phyloP scores from a whole-genome alignment of 2,113 vertebrate species.

The Numida meleagris region DNA sequence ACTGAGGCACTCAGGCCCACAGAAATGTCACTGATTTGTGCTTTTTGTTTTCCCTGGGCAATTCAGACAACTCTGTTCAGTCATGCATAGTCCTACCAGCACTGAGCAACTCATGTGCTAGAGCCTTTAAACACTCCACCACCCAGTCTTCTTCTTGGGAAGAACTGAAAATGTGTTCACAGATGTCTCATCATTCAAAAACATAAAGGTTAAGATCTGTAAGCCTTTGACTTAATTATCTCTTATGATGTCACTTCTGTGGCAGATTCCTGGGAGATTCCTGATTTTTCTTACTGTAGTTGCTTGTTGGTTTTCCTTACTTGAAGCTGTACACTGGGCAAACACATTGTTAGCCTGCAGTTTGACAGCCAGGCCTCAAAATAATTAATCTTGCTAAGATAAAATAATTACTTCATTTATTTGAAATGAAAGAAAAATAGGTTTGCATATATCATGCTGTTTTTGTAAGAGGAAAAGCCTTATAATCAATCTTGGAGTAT shows the following conservation, averaged over 20 bases:
- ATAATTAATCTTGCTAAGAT: slow-evolving; percentile 24
- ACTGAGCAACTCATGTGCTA: neutral
- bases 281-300: neutral
- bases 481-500: slow-evolving; percentile 26
- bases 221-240: neutral
- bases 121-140: neutral
- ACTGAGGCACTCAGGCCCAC: neutral
- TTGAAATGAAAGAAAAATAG: slow-evolving; percentile 45
- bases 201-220: neutral
- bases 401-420: slow-evolving; percentile 53
- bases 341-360: neutral
- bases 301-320: neutral
- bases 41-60: neutral
- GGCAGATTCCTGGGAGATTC: neutral
- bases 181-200: neutral
- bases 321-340: neutral
- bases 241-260: neutral
- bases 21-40: neutral
- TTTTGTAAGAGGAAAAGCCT: neutral
- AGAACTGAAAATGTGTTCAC: neutral
- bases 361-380: neutral
- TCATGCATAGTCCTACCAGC: neutral
- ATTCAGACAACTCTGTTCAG: neutral
- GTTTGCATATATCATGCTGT: neutral
- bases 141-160: neutral